These are phyloP conservation scores for Thamnophis elegans DNA, from an alignment of 2,797 vertebrate genomes.

Conservation along the genomic window DNA sequence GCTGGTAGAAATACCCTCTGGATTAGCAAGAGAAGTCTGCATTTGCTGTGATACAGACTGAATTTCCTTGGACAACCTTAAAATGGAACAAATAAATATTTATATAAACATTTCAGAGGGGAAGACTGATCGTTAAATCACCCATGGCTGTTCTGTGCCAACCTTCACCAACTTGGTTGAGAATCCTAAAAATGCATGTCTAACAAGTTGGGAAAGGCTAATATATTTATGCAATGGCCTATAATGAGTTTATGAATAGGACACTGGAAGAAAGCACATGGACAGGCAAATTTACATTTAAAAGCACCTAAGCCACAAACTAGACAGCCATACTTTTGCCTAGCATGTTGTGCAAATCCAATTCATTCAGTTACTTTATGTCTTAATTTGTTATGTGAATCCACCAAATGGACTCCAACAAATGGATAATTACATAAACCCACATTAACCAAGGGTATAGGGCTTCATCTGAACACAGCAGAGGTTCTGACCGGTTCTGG, in stretches of 20 bases:
- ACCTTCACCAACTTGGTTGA: background rate
- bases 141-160: background rate
- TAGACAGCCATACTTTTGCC: background rate
- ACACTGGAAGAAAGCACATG: background rate
- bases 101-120: background rate
- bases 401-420: background rate
- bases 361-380: background rate
- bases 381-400: background rate
- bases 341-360: background rate
- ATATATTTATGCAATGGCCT: background rate
- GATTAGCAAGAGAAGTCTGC: slow-evolving; percentile 82
- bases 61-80: slow-evolving; percentile 84
- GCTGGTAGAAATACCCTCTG: slow-evolving; percentile 70
- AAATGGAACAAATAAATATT: slow-evolving; percentile 14
- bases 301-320: background rate
- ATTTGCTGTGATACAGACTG: slow-evolving; percentile 84
- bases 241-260: background rate
- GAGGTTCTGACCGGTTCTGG: too few species aligned
- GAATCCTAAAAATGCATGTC: background rate
- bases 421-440: background rate
- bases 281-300: background rate
- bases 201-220: background rate
- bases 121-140: background rate
- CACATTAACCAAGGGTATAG: background rate
- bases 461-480: background rate